A percentile compares a stretch with the other conserved stretches of the same genome.
phyloP scores from a whole-genome alignment of 1,140 invertebrate species.

The Neodiprion pinetum region DNA sequence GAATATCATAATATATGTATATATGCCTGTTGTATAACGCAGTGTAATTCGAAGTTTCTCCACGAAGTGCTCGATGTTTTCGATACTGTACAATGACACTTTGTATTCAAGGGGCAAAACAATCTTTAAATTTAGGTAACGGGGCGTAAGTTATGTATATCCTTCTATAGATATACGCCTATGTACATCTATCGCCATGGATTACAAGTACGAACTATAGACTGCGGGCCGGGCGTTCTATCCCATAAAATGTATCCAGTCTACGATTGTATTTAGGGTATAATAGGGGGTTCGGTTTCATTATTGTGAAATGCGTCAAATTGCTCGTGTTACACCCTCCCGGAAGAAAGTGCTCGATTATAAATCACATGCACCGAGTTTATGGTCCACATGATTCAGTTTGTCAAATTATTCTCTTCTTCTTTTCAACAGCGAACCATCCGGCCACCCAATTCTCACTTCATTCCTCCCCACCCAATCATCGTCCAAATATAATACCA shows the following conservation, averaged over 20 bases:
- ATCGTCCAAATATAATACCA: no score
- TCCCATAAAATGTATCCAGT: slow-evolving; percentile 48
- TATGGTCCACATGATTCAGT: slow-evolving; percentile 1
- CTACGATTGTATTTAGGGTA: background rate
- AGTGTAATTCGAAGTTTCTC: background rate
- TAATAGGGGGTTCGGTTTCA: slow-evolving; percentile 34
- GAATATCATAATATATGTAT: no score
- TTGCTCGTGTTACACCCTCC: slow-evolving; percentile 53
- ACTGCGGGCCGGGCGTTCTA: slow-evolving; percentile 29
- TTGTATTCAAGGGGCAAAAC: slow-evolving; percentile 27
- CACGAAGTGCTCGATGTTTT: background rate
- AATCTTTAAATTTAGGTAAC: slow-evolving; percentile 31
- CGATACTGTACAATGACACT: background rate
- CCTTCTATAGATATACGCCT: background rate
- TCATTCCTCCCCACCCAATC: background rate
- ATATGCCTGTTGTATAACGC: no score
- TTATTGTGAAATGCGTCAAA: slow-evolving; percentile 52
- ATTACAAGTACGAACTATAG: background rate
- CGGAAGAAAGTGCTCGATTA: background rate
- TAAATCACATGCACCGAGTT: slow-evolving; percentile 1
- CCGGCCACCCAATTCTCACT: background rate
- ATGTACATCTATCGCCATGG: background rate
- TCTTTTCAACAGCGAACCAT: background rate
- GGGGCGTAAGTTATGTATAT: slow-evolving; percentile 49
- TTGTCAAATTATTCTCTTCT: background rate